Conservation (phyloP, 2,888 invertebrate species). For the Eupeodes luniger region DNA sequence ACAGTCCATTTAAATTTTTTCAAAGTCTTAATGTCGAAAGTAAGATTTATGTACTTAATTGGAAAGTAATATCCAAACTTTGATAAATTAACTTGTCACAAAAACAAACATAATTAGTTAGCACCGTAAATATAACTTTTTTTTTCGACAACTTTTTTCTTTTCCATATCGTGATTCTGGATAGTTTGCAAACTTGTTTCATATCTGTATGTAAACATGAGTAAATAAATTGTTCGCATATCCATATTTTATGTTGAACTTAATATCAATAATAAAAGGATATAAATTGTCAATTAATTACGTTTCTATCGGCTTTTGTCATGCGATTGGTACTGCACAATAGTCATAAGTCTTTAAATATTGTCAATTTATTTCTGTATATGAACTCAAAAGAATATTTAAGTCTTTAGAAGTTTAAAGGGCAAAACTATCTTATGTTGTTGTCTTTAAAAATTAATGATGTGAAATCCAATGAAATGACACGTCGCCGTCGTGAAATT, state of each 20-base stretch:
- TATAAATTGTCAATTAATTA: conserved; percentile 6
- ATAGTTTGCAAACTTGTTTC: neutral
- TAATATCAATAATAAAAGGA: too few relatives aligned
- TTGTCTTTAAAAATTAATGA: too few relatives aligned
- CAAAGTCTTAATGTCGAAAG: too few relatives aligned
- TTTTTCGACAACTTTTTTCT: neutral
- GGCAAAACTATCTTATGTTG: neutral
- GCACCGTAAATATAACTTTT: neutral
- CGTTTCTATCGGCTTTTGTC: neutral
- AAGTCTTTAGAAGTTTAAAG: neutral
- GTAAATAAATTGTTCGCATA: neutral
- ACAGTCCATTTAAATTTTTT: too few relatives aligned
- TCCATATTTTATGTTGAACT: neutral
- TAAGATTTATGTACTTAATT: too few relatives aligned
- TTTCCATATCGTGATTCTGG: neutral
- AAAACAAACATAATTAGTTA: neutral
- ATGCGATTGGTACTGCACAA: neutral
- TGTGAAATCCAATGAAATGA: too few relatives aligned
- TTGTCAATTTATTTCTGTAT: neutral
- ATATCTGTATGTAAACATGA: too few relatives aligned
- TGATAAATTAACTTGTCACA: neutral
- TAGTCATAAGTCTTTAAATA: neutral
- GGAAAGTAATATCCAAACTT: too few relatives aligned
- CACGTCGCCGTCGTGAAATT: too few relatives aligned
- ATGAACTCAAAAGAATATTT: neutral